Evolutionary conservation across 1,140 invertebrate genomes (phyloP), one percentile per base, ranked within the genome.

Genomic region (Drosophila ficusphila): DNA sequence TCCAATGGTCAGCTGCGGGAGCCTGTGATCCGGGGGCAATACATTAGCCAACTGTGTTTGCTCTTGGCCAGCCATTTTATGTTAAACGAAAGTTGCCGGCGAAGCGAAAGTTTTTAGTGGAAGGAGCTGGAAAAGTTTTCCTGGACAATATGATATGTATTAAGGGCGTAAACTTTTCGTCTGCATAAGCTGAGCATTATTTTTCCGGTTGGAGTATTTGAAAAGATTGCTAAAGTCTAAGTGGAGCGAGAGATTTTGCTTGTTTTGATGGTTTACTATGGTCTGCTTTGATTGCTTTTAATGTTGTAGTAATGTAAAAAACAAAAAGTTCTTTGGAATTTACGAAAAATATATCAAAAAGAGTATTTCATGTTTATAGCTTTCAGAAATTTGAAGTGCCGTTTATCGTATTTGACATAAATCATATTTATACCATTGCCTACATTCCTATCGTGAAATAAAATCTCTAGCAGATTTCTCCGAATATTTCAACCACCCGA

Each of bases 1-100:
- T 67, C 21, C 61, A 38, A n/a, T 51, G 61, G 64, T 68, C 64
- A 67, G 64, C 60, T 68, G 3, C 7, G 2, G 44, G 60, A 12
- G 2, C 3, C 25, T 27, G 12, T 14, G 44, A 67, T 41, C 57
- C 46, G 27, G n/a, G 25, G 61, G 60, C 46, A 49, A 67, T 68
- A 68, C 64, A 68, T 68, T 52, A 67, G 64, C 61, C 61, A 16
- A 38, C 46, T 42, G 29, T 68, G 61, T 64, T 64, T 64, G 60
- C 60, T 27, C 62, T 64, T 47, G 60, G 56, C 60, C 44, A 27
- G 34, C 39, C 61, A 36, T 68, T 67, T 67, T 52, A 42, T 67
- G 27, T 42, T 33, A 67, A 67, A 41, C 46, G 36, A 67, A 65
- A 64, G 56, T 46, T 62, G 25, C 31, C 25, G 4, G 23, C 27